These are phyloP conservation scores for Rostratula benghalensis DNA, from an alignment of 2,113 vertebrate genomes.

Conservation along the genomic window DNA sequence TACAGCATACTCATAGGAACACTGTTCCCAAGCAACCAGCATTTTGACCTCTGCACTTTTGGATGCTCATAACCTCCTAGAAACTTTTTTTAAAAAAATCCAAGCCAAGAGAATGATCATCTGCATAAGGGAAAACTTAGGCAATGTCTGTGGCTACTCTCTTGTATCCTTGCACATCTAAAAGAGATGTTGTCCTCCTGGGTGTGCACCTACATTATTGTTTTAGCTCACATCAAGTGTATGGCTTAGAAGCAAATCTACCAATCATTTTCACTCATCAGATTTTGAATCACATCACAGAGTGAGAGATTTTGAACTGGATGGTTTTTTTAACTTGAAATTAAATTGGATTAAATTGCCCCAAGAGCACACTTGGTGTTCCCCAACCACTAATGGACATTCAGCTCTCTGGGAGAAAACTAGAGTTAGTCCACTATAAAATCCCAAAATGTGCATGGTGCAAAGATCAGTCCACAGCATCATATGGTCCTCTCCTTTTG, in stretches of 20 bases:
- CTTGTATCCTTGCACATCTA: not conserved
- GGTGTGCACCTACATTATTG: not conserved
- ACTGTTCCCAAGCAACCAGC: constrained; percentile 10
- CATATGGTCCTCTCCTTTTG: not conserved
- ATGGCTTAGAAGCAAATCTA: not conserved
- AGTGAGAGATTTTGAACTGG: not conserved
- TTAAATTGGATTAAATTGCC: not conserved
- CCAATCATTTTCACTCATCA: not conserved
- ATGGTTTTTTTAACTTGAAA: not conserved
- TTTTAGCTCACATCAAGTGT: not conserved
- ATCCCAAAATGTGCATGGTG: not conserved
- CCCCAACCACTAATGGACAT: not conserved
- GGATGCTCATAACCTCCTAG: not conserved
- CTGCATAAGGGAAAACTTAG: not conserved
- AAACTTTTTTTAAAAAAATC: not conserved
- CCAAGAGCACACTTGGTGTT: not conserved
- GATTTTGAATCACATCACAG: not conserved
- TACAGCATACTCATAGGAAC: not conserved
- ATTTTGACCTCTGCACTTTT: constrained; percentile 31
- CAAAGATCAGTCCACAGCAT: not conserved
- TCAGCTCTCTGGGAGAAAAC: not conserved
- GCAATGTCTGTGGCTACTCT: not conserved
- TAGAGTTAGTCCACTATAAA: not conserved
- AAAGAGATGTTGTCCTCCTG: not conserved
- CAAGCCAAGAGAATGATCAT: not conserved